phyloP scores from a whole-genome alignment of 2,113 vertebrate genomes.

The Pseudorasbora parva region DNA sequence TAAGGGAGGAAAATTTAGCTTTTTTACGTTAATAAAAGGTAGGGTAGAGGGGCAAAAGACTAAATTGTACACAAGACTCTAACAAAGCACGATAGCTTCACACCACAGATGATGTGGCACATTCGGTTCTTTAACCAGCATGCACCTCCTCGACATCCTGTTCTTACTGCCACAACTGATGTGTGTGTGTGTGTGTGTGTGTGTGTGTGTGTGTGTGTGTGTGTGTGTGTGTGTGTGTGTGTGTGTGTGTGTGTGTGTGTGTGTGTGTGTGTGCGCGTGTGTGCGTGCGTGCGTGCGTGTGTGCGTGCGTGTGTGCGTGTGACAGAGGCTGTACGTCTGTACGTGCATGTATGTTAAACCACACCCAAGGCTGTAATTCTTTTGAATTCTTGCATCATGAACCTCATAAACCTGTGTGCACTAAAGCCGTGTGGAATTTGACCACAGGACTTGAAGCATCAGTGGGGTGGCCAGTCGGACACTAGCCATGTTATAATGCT shows the following conservation, averaged over 20 bases:
- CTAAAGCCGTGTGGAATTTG: constrained; percentile 40
- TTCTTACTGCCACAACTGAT: constrained; percentile 45
- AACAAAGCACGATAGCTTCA: constrained; percentile 22
- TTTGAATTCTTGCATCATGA: constrained; percentile 20
- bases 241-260: constrained; percentile 30
- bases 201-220: constrained; percentile 9
- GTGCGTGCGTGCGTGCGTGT: constrained; percentile 15
- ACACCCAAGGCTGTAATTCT: constrained; percentile 19
- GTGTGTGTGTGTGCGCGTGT: neutral
- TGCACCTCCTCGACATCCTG: constrained; percentile 40
- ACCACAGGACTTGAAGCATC: neutral
- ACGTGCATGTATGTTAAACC: constrained; percentile 19
- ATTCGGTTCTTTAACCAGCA: constrained; percentile 36
- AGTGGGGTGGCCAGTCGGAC: constrained; percentile 18
- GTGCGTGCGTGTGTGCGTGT: neutral
- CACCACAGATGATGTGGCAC: constrained; percentile 33
- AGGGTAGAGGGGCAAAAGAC: neutral
- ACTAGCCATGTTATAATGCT: neutral
- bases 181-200: constrained; percentile 15
- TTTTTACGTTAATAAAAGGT: constrained; percentile 18
- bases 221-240: constrained; percentile 3
- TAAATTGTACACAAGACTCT: constrained; percentile 33
- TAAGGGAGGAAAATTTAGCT: neutral
- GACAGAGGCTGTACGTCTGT: constrained; percentile 3
- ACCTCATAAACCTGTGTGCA: constrained; percentile 61